Evolutionary conservation across 1,140 invertebrate species (phyloP).

Genomic region (Cryptotermes secundus): DNA sequence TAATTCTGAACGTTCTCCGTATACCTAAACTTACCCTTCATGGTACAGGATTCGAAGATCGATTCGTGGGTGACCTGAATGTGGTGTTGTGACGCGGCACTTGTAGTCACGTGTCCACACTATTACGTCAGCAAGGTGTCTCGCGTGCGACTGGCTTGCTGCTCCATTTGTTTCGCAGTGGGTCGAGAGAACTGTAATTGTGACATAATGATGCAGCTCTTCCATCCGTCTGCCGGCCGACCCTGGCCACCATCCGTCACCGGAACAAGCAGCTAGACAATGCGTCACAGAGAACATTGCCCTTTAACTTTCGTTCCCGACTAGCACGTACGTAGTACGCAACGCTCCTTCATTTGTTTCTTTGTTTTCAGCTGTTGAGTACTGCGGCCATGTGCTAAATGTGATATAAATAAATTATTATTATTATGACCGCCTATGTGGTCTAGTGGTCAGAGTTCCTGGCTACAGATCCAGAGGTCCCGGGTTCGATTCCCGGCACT

Average conservation of each 20-base stretch:
- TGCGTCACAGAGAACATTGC: conserved; percentile 10
- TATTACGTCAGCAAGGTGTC: conserved; percentile 1
- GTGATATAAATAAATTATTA: no score
- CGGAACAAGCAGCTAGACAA: not conserved
- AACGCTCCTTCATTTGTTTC: no score
- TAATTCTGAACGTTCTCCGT: no score
- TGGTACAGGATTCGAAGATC: not conserved
- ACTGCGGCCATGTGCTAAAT: no score
- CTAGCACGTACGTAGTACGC: no score
- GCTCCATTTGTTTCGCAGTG: not conserved
- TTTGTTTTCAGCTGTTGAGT: no score
- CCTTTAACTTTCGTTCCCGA: not conserved
- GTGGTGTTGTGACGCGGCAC: not conserved
- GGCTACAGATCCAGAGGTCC: no score
- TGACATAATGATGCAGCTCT: not conserved
- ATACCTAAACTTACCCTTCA: no score
- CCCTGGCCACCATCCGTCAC: not conserved
- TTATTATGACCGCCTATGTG: no score
- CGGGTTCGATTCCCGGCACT: no score
- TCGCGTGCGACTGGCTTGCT: not conserved
- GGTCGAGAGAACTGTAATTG: conserved; percentile 5
- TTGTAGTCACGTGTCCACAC: not conserved
- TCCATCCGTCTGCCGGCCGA: not conserved
- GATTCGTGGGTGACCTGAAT: not conserved
- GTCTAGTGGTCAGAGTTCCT: no score